Evolutionary conservation across 1,140 invertebrate genomes (phyloP), one percentile per base, ranked within the genome.

Genomic region (Penaeus chinensis): DNA sequence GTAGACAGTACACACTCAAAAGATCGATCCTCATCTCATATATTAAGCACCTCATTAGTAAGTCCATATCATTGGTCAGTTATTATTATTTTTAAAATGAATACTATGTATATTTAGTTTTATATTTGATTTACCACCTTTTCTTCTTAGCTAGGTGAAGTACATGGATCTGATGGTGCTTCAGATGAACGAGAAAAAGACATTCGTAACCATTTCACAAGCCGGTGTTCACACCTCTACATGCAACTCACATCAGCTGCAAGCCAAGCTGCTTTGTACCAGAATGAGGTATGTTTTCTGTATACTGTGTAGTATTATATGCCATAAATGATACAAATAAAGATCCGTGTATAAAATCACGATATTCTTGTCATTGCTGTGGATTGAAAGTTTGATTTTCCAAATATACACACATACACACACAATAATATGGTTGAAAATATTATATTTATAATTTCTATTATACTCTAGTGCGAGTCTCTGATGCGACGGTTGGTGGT

Each of bases 141-240:
- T 61, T n/a, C n/a, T 61, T 81, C 18, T 81, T 54, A 88, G 87
- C n/a, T 84, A 27, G 87, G 87, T 18, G 87, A 88, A 62, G 87
- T 88, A n/a, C 37, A 80, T 11, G 82, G 87, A 8, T 78, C 32
- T 37, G 87, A 88, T 7, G 76, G 82, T 32, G 76, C 76, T 27
- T 63, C 81, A 42, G 87, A 88, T 20, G 87, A 88, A 63, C 80
- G 87, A 79, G 87, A 88, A 62, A 88, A 88, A 24, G 87, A 88
- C 60, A 88, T 88, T 11, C 54, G 87, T 27, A 88, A 84, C 62
- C 77, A 88, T 27, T 88, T 88, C 82, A 88, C 87, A 24, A 81
- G 82, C 27, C 87, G 87, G 19, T 88, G 87, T 37, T 88, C 87
- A 19, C 82, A 88, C 77, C 82, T 88, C 7, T 84, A 88, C 62